These are phyloP conservation scores for Lepeophtheirus salmonis DNA, from an alignment of 1,140 invertebrate species.

Conservation along the genomic window DNA sequence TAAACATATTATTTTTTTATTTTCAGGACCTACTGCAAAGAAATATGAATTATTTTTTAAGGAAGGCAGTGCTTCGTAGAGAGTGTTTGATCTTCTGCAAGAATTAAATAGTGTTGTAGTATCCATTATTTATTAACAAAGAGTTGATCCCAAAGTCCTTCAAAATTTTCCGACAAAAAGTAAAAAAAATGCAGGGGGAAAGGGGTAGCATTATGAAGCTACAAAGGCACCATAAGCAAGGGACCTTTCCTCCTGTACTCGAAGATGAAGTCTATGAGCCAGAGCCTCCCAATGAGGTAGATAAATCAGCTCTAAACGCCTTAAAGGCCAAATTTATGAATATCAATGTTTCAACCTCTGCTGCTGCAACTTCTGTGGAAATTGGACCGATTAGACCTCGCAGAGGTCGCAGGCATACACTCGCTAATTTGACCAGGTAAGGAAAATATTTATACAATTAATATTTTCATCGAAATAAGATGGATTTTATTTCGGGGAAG, in stretches of 20 bases:
- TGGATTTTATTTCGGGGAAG: not conserved
- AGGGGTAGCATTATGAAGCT: not conserved
- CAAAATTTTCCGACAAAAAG: not conserved
- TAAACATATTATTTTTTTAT: too few species aligned
- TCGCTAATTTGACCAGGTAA: not conserved
- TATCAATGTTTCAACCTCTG: not conserved
- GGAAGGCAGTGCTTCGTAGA: too few species aligned
- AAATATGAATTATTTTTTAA: too few species aligned
- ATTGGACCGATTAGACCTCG: not conserved
- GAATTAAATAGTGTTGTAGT: too few species aligned
- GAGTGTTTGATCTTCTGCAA: too few species aligned
- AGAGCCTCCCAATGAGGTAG: not conserved
- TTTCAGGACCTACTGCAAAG: too few species aligned
- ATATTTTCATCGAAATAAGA: not conserved
- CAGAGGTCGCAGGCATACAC: not conserved
- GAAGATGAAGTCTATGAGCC: not conserved
- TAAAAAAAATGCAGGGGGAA: not conserved
- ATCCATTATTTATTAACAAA: too few species aligned
- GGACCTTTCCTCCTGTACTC: not conserved
- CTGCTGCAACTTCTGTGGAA: not conserved
- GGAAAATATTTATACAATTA: not conserved
- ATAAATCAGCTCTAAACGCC: not conserved
- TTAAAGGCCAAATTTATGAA: not conserved
- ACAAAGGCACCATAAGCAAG: not conserved
- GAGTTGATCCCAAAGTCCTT: not conserved